Conservation (phyloP, 2,113 vertebrate species). For the Rhagologus leucostigma region DNA sequence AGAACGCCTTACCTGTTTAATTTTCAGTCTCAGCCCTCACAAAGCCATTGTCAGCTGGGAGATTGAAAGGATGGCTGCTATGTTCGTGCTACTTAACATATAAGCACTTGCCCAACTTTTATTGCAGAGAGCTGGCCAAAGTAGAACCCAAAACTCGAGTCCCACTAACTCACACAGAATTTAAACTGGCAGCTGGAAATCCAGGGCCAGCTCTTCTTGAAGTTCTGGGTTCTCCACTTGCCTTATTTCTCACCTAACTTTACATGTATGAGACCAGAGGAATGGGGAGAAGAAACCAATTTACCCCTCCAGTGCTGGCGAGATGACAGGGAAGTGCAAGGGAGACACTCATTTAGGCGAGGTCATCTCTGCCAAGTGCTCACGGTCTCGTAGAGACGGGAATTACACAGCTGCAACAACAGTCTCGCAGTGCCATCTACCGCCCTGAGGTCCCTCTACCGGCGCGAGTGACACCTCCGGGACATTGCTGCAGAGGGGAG, state of each 20-base stretch:
- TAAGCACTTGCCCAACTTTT: neutral
- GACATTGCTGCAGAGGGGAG: neutral
- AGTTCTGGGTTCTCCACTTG: neutral
- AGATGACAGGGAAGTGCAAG: neutral
- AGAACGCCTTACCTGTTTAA: neutral
- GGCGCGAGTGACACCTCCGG: neutral
- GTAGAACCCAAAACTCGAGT: neutral
- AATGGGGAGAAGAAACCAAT: neutral
- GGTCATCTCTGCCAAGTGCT: neutral
- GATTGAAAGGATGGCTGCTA: neutral
- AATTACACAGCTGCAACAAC: neutral
- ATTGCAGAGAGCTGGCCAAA: neutral
- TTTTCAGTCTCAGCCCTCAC: neutral
- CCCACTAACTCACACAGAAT: neutral
- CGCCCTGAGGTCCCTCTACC: neutral
- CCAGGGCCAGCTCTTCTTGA: neutral
- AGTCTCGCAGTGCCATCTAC: slow-evolving; percentile 62
- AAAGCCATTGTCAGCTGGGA: neutral
- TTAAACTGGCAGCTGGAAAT: neutral
- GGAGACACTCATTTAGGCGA: neutral
- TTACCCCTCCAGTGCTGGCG: neutral
- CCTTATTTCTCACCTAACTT: neutral
- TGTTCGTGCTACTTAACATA: neutral
- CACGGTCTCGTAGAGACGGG: neutral
- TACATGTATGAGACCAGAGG: neutral